Evolutionary conservation across 2,888 invertebrate genomes (phyloP), one percentile per base, ranked within the genome.

Genomic region (Apotomis betuletana): DNA sequence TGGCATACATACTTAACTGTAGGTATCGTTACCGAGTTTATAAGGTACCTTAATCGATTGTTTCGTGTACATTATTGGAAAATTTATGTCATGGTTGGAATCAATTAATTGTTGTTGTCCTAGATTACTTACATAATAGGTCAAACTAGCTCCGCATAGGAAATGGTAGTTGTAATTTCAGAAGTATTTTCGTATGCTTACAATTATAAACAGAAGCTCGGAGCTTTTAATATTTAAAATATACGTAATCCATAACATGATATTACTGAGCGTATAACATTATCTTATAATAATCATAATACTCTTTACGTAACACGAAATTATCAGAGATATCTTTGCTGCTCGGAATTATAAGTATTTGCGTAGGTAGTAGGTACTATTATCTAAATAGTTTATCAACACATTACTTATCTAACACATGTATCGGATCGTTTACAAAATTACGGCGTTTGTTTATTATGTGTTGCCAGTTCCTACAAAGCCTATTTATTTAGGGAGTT

Each of bases 341-440:
- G 46, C 36, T 52, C 5, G 38, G 8, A 63, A 38, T 52, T 27
- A 27, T 27, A 27, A 27, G 10, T 49, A 9, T 55, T 44, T 61
- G 38, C 8, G 36, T 27, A 27, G 27, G 27, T 27, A 27, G 27
- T 27, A 27, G 27, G 27, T 65, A 51, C 41, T 46, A 44, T 60
- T 60, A 60, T 54, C n/a, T n/a, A n/a, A n/a, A n/a, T n/a, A n/a
- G n/a, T n/a, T n/a, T n/a, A n/a, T n/a, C n/a, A n/a, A n/a, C n/a
- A n/a, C n/a, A n/a, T n/a, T n/a, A n/a, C n/a, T n/a, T n/a, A n/a
- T n/a, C 51, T n/a, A 59, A 52, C 59, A 52, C 60, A 65, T 70
- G 59, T 10, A 65, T 54, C 15, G 59, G 60, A 49, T 54, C 36
- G 65, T 70, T 70, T 70, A 70, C 54, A 44, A 55, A 64, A 52